Percentiles rank a stretch among this genome's conserved stretches.
Conservation (phyloP, 2,113 vertebrate genomes). For the Fregetta grallaria region DNA sequence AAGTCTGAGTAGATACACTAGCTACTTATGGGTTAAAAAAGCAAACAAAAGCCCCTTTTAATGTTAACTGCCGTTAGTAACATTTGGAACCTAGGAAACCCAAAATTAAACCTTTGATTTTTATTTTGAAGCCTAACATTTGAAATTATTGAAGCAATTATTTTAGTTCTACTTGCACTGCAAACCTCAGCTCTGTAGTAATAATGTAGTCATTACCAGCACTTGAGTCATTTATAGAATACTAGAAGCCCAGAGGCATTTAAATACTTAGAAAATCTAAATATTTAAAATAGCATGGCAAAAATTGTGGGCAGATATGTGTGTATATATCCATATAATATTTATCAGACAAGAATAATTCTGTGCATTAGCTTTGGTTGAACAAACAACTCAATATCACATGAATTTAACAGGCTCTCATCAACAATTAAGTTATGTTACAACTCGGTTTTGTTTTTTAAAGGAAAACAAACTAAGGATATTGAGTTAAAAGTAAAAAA, state of each 20-base stretch:
- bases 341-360: background rate
- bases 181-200: conserved; percentile 45
- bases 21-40: background rate
- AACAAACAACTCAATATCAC: background rate
- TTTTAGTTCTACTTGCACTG: conserved; percentile 23
- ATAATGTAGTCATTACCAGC: conserved; percentile 23
- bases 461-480: background rate
- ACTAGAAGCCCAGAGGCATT: conserved; percentile 47
- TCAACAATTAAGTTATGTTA: background rate
- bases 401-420: background rate
- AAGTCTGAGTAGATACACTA: background rate
- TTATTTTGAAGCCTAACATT: conserved; percentile 46
- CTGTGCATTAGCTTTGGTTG: background rate
- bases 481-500: background rate
- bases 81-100: conserved; percentile 6
- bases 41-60: background rate
- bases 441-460: background rate
- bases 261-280: conserved; percentile 28
- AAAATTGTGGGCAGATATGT: background rate
- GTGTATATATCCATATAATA: background rate
- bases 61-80: background rate
- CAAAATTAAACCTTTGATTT: conserved; percentile 43
- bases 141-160: conserved; percentile 45
- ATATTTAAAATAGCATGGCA: conserved; percentile 31
- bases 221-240: conserved; percentile 28